Percentiles rank a stretch among this genome's conserved stretches.
Evolutionary conservation across 2,113 vertebrate species (phyloP).

Genomic region (Eclectus roratus): DNA sequence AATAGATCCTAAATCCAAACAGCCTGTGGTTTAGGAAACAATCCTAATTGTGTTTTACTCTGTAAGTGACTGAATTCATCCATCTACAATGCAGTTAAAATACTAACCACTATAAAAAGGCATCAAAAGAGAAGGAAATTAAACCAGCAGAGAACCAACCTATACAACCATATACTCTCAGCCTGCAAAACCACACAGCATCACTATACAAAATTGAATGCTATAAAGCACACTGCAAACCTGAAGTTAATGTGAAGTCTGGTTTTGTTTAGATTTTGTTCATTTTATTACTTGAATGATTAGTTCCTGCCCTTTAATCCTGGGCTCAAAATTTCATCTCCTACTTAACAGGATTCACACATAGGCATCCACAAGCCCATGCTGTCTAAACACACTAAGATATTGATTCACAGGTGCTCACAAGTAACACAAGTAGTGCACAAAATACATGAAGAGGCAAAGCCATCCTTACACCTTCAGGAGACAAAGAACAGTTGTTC

Average conservation of each 20-base stretch:
- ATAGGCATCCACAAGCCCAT: not conserved
- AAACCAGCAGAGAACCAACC: not conserved
- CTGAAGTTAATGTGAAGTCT: not conserved
- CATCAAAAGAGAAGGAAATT: conserved; percentile 12
- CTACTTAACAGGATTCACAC: not conserved
- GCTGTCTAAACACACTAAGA: not conserved
- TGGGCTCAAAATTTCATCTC: not conserved
- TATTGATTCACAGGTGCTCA: not conserved
- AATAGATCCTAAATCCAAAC: not conserved
- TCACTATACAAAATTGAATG: not conserved
- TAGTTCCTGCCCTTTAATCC: not conserved
- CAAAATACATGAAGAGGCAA: not conserved
- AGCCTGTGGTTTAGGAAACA: not conserved
- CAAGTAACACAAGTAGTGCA: not conserved
- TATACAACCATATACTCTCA: not conserved
- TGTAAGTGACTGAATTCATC: not conserved
- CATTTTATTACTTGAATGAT: not conserved
- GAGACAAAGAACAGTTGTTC: conserved; percentile 43
- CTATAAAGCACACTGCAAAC: not conserved
- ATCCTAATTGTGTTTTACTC: not conserved
- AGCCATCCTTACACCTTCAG: not conserved
- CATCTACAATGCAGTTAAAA: not conserved
- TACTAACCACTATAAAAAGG: not conserved
- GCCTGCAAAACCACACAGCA: not conserved
- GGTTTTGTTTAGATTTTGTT: not conserved